phyloP scores from a whole-genome alignment of 2,888 invertebrate species.

The Himalopsyche anomala region DNA sequence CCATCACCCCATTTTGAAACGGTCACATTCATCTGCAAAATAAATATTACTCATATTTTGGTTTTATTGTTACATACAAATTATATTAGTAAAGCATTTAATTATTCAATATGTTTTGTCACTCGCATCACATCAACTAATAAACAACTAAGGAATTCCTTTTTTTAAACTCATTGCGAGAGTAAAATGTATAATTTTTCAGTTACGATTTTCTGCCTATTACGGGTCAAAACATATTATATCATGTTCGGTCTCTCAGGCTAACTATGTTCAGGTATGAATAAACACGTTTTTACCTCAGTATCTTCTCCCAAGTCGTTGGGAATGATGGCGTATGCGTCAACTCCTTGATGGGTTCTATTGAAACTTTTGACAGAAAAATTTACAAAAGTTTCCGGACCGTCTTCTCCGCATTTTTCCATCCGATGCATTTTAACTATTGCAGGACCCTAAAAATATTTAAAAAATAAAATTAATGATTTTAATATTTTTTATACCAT shows the following conservation, averaged over 20 bases:
- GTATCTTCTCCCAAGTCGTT: neutral
- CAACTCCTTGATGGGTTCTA: constrained; percentile 49
- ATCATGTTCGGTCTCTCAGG: no score
- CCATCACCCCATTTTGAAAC: constrained; percentile 59
- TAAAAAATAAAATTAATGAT: neutral
- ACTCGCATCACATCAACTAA: no score
- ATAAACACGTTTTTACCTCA: neutral
- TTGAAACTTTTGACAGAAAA: constrained; percentile 47
- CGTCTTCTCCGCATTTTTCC: constrained; percentile 58
- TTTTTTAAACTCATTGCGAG: no score
- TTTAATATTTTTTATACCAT: no score
- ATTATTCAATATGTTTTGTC: no score
- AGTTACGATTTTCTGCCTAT: no score
- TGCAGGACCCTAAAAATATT: constrained; percentile 52
- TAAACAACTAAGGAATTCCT: no score
- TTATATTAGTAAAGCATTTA: no score
- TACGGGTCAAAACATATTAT: no score
- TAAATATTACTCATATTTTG: neutral
- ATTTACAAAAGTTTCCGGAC: constrained; percentile 7
- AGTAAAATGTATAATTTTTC: no score
- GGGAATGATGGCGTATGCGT: constrained; percentile 7
- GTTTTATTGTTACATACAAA: no score
- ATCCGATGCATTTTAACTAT: constrained; percentile 33
- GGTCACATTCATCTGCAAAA: neutral
- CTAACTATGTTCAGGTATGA: no score